Evolutionary conservation across 2,797 vertebrate species (phyloP).

Genomic region (Melanotaenia maccullochi): DNA sequence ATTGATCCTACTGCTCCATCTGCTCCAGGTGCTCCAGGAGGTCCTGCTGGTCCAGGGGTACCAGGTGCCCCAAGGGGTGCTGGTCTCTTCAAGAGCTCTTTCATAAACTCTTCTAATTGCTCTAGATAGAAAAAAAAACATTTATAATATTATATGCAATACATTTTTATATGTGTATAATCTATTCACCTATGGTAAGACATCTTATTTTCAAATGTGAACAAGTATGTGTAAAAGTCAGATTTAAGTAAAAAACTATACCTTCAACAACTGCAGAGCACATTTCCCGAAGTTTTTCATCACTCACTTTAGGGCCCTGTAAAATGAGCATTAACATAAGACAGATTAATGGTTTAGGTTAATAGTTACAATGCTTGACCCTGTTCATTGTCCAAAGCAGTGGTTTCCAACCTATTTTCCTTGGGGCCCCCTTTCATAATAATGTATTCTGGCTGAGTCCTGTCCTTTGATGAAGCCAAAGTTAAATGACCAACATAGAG

Average conservation of each 20-base stretch:
- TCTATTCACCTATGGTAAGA: not conserved
- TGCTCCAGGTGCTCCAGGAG: slow-evolving; percentile 74
- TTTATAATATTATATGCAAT: too few relatives aligned
- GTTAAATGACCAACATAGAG: too few relatives aligned
- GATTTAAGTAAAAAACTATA: slow-evolving; percentile 29
- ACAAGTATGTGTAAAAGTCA: not conserved
- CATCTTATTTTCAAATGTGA: not conserved
- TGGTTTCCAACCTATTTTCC: too few relatives aligned
- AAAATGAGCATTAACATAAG: not conserved
- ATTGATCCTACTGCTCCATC: slow-evolving; percentile 72
- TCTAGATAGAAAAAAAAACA: slow-evolving; percentile 62
- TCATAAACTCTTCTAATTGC: slow-evolving; percentile 82
- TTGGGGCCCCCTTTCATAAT: too few relatives aligned
- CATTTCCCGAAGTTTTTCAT: slow-evolving; percentile 82
- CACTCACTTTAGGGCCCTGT: slow-evolving; percentile 82
- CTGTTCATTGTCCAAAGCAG: too few relatives aligned
- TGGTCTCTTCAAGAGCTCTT: slow-evolving; percentile 82
- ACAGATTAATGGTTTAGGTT: not conserved
- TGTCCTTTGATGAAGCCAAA: too few relatives aligned
- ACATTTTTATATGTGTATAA: not conserved
- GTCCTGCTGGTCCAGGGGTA: slow-evolving; percentile 70
- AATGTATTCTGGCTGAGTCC: too few relatives aligned
- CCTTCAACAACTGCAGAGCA: slow-evolving; percentile 84
- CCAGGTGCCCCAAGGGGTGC: slow-evolving; percentile 79
- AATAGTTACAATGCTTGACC: too few relatives aligned